Evolutionary conservation across 2,797 vertebrate species (phyloP), one percentile per base, ranked within the genome.

Genomic region (Clarias platycephalus): DNA sequence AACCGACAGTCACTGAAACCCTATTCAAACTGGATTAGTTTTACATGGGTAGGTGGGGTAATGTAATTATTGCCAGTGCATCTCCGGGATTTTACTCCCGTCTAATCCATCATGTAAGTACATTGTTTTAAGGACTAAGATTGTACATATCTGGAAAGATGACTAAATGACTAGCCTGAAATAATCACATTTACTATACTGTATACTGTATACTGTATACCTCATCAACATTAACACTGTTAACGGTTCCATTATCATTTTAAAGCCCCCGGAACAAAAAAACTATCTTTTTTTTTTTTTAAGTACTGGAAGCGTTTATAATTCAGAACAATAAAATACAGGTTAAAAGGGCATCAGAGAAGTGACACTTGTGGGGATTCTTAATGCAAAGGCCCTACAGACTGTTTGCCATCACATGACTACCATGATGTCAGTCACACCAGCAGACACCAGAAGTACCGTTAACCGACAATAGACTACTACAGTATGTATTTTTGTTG

Each of bases 1-100:
- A 88, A 89, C 89, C 91, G 89, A 68, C 44, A 81, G 63, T 24
- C 44, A 81, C 58, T 40, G 40, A 78, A 62, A 37, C 76, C 58
- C 58, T 63, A 62, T 62, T 78, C 22, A 24, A 24, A 9, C 57
- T 18, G 58, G 76, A 78, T 78, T 62, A 78, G 76, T 44, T 78
- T 62, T 78, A 78, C 58, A 40, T 40, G 58, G 76, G 22, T 63
- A 78, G 76, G 57, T 77, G 20, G 57, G 12, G 31, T 60, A 60
- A 63, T 78, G 76, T n/a, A 18, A 78, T 8, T 78, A 78, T 78
- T 60, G 37, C 13, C 34, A 62, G 31, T 40, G 76, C 31, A 63
- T 62, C 58, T 18, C 58, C n/a, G 3, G 34, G 58, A 78, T 44
- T 78, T 62, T 22, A 40, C 20, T 62, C 13, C 57, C 5, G 13